Base-by-base conservation (phyloP, 1,140 invertebrate species). In the Cheumatopsyche charites region DNA sequence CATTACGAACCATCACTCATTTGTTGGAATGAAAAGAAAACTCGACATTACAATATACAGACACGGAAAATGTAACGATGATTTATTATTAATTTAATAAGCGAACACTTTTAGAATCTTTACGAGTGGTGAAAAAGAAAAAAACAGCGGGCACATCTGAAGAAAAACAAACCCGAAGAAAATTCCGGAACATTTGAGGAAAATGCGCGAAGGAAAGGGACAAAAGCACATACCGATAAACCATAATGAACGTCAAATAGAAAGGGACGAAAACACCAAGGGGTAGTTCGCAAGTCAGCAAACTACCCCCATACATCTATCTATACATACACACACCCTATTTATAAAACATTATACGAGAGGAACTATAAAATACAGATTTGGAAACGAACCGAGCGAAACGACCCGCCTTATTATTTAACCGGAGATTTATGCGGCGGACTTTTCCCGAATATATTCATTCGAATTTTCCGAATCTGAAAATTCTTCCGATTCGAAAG, bases 281-380 rank as follows among this genome's bases (percentile, higher is more conserved):
- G 66, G 66, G 49, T 13, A 68, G 66, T 55, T 58, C n/a, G n/a
- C n/a, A n/a, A n/a, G n/a, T n/a, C n/a, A n/a, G n/a, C n/a, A n/a
- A n/a, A n/a, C n/a, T n/a, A n/a, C n/a, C n/a, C n/a, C n/a, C n/a
- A n/a, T n/a, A n/a, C n/a, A n/a, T 47, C 43, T 68, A 47, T 55
- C 66, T 68, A 55, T 55, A 7, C 19, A 29, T 26, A 23, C 43
- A 42, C n/a, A n/a, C 43, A 68, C 47, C 66, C 47, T 29, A 68
- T 68, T 68, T 55, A 68, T 68, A 68, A 55, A 29, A 47, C 49
- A 68, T 68, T 68, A 68, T 68, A 23, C 5, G 26, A 13, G 23
- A 68, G 15, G n/a, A 55, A 42, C 66, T 42, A 68, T 68, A 55
- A 55, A 68, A 68, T 68, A 68, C 17, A 55, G 66, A 68, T 68